These are phyloP conservation scores for Notolepis coatsorum DNA, from an alignment of 2,797 vertebrate species.

Conservation along the genomic window DNA sequence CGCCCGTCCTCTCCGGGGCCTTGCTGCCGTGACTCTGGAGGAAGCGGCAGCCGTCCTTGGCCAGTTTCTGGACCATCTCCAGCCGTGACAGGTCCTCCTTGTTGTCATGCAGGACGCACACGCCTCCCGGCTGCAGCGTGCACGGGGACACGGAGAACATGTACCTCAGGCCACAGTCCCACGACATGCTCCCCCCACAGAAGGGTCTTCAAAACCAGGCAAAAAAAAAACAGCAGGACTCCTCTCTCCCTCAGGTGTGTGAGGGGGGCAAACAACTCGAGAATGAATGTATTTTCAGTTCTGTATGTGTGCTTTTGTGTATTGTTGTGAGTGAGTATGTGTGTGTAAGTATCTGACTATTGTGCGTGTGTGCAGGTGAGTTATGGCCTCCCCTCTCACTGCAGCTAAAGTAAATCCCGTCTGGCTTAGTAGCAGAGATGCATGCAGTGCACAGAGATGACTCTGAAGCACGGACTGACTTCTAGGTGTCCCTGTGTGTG, in stretches of 20 bases:
- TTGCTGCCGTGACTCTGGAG: constrained; percentile 87
- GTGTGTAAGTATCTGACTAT: constrained; percentile 10
- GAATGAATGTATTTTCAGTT: neutral
- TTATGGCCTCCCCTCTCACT: constrained; percentile 23
- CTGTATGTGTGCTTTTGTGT: neutral
- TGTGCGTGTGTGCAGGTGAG: constrained; percentile 9
- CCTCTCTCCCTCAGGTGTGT: constrained; percentile 13
- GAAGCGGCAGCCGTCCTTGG: constrained; percentile 92
- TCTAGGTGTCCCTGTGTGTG: constrained; percentile 38
- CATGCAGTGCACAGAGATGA: constrained; percentile 1
- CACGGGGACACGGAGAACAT: constrained; percentile 92
- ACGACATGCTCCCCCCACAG: constrained; percentile 83
- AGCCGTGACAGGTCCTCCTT: constrained; percentile 90
- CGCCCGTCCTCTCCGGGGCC: constrained; percentile 77
- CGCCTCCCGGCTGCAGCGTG: constrained; percentile 86
- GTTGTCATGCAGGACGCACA: constrained; percentile 86
- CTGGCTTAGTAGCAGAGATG: constrained; percentile 1
- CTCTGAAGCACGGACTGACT: constrained; percentile 26
- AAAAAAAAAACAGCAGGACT: constrained; percentile 11
- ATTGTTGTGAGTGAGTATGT: neutral
- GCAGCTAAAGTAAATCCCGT: constrained; percentile 29
- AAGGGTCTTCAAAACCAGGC: constrained; percentile 20
- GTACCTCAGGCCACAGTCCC: constrained; percentile 96
- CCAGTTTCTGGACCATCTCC: constrained; percentile 93
- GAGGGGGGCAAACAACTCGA: constrained; percentile 14